phyloP scores from a whole-genome alignment of 2,797 vertebrate genomes.

The Oryzias sinensis region DNA sequence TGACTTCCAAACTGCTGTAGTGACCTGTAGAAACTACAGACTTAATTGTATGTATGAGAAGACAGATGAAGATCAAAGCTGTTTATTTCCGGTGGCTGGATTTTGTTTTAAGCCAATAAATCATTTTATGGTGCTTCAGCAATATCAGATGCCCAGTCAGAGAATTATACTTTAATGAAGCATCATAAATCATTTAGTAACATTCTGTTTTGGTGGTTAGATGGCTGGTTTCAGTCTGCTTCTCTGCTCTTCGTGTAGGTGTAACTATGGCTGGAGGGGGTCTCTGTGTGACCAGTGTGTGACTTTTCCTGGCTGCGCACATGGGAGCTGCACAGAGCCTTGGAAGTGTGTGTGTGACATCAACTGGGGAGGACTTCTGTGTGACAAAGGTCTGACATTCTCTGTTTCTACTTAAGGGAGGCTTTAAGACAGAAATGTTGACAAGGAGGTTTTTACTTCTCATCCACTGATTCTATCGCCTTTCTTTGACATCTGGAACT shows the following conservation, averaged over 20 bases:
- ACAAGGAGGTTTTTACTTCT: neutral
- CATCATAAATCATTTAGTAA: neutral
- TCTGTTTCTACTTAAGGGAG: neutral
- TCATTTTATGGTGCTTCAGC: neutral
- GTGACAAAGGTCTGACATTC: slow-evolving; percentile 80
- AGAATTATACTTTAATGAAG: neutral
- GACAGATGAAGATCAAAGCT: slow-evolving; percentile 1
- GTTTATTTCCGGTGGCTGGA: neutral
- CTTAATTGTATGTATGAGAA: neutral
- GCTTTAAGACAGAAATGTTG: neutral
- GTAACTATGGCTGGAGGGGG: slow-evolving; percentile 83
- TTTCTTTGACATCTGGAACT: too few species aligned
- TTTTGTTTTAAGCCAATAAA: neutral
- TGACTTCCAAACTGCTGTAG: neutral
- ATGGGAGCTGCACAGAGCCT: slow-evolving; percentile 80
- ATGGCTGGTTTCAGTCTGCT: neutral
- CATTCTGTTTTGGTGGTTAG: neutral
- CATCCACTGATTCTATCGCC: too few species aligned
- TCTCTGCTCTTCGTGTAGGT: slow-evolving; percentile 58
- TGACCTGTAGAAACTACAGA: neutral
- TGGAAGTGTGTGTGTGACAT: slow-evolving; percentile 85
- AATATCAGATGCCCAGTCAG: neutral
- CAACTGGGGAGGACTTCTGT: slow-evolving; percentile 86
- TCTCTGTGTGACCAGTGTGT: slow-evolving; percentile 78
- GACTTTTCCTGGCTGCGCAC: slow-evolving; percentile 81